A percentile compares a stretch with the other conserved stretches of the same genome.
These are phyloP conservation scores for Copidosoma aretas DNA, from an alignment of 2,888 invertebrate species.

Conservation along the genomic window DNA sequence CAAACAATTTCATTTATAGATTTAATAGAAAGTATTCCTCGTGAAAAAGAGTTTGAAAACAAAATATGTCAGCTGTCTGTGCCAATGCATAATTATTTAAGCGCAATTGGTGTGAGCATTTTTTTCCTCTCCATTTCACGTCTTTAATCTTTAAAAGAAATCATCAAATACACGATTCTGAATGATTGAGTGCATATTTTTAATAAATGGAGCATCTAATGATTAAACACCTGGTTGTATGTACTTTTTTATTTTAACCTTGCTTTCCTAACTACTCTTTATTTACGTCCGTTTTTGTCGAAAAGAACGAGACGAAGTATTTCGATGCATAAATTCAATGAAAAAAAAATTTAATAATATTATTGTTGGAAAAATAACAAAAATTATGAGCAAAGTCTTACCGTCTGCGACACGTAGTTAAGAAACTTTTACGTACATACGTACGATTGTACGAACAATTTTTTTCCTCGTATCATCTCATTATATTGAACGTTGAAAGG, in stretches of 20 bases:
- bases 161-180: constrained; percentile 58
- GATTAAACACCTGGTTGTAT: constrained; percentile 22
- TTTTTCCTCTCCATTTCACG: constrained; percentile 48
- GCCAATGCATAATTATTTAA: constrained; percentile 32
- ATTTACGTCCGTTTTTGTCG: neutral
- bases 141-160: constrained; percentile 56
- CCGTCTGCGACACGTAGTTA: too few species aligned
- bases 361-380: too few species aligned
- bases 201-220: constrained; percentile 61
- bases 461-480: too few species aligned
- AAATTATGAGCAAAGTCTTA: too few species aligned
- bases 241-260: constrained; percentile 25
- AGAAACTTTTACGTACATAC: too few species aligned
- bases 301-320: too few species aligned
- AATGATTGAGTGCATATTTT: constrained; percentile 61
- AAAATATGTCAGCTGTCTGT: constrained; percentile 29
- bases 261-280: neutral
- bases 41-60: constrained; percentile 6
- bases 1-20: neutral
- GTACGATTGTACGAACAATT: too few species aligned
- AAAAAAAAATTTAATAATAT: too few species aligned
- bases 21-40: constrained; percentile 11
- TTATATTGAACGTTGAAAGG: constrained; percentile 11
- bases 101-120: constrained; percentile 7
- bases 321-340: too few species aligned